A percentile compares a stretch with the other conserved stretches of the same genome.
Conservation (phyloP, 1,140 invertebrate species). For the Littorina saxatilis region DNA sequence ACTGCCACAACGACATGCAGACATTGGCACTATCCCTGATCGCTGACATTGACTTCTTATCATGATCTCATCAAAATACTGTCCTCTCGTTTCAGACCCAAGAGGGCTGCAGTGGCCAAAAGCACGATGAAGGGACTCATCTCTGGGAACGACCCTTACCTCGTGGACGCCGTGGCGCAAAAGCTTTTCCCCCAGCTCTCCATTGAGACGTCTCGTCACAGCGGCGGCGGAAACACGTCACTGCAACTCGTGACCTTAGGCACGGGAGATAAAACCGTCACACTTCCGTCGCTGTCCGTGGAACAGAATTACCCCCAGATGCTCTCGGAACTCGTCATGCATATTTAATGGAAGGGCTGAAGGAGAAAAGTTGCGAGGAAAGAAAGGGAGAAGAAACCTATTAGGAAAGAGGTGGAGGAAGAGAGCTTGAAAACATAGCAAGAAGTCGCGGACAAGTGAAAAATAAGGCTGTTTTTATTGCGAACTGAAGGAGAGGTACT, state of each 20-base stretch:
- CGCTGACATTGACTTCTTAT: no score
- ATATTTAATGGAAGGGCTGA: conserved; percentile 56
- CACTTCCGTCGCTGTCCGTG: conserved; percentile 75
- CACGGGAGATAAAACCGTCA: conserved; percentile 75
- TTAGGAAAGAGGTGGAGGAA: no score
- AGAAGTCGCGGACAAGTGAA: no score
- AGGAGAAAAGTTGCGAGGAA: no score
- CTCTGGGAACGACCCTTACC: conserved; percentile 77
- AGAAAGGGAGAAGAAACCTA: no score
- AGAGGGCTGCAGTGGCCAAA: conserved; percentile 54
- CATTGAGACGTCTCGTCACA: conserved; percentile 61
- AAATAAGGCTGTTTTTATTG: no score
- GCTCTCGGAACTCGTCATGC: conserved; percentile 77
- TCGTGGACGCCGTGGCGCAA: conserved; percentile 76
- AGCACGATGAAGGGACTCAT: conserved; percentile 66
- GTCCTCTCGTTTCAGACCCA: conserved; percentile 41
- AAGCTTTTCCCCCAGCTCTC: conserved; percentile 76
- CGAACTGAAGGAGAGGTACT: no score
- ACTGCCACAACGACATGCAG: no score
- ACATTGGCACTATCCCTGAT: no score
- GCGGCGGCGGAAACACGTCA: conserved; percentile 56
- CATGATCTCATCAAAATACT: no score
- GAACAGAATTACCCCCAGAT: conserved; percentile 78
- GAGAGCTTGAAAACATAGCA: no score
- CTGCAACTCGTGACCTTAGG: conserved; percentile 74